Evolutionary conservation across 1,140 invertebrate species (phyloP).

Genomic region (Aphaenogaster floridana): DNA sequence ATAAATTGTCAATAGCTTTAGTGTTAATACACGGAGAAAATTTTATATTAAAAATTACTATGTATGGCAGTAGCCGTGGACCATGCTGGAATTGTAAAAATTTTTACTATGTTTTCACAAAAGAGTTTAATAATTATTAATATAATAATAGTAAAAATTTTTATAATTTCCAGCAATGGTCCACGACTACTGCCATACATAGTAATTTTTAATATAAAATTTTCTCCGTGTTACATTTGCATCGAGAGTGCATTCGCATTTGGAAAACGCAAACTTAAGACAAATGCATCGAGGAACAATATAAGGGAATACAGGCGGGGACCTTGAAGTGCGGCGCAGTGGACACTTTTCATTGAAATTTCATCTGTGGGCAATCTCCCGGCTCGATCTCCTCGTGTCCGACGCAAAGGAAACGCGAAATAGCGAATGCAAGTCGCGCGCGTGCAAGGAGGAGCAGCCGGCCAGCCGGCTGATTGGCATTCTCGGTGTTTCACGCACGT

Average conservation of each 20-base stretch:
- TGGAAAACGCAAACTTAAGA: background rate
- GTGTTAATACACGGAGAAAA: no score
- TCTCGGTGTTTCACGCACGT: constrained; percentile 50
- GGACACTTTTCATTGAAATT: constrained; percentile 35
- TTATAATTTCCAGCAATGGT: no score
- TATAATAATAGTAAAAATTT: no score
- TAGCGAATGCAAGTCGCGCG: constrained; percentile 69
- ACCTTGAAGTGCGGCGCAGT: background rate
- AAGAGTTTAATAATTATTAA: no score
- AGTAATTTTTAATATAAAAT: no score
- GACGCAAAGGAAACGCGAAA: constrained; percentile 66
- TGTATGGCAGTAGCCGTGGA: no score
- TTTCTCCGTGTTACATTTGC: background rate
- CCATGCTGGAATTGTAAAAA: no score
- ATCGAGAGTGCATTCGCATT: background rate
- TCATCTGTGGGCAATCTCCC: constrained; percentile 33
- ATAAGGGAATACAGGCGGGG: background rate
- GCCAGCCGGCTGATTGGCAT: constrained; percentile 68
- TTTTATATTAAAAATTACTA: no score
- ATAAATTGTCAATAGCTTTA: no score
- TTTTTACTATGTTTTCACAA: no score
- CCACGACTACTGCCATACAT: no score
- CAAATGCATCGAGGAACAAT: background rate
- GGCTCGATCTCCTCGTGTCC: background rate
- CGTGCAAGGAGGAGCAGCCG: constrained; percentile 40